phyloP scores from a whole-genome alignment of 2,113 vertebrate species.

The Conger conger region DNA sequence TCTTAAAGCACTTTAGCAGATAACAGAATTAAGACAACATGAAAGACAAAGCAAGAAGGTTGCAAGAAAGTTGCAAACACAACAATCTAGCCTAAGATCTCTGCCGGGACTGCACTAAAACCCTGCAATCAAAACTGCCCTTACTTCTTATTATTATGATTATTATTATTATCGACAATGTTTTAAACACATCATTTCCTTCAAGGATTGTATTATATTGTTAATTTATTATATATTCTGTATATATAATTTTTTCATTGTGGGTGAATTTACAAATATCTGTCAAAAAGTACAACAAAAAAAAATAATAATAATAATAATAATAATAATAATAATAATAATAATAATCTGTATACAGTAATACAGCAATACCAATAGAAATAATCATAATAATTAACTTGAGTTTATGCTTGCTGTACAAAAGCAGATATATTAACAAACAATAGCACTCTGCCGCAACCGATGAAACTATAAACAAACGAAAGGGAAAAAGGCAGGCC shows the following conservation, averaged over 20 bases:
- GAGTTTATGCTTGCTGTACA: not conserved
- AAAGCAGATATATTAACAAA: slow-evolving; percentile 43
- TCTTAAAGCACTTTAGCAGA: slow-evolving; percentile 45
- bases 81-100: slow-evolving; percentile 22
- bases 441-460: slow-evolving; percentile 38
- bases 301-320: too few species aligned
- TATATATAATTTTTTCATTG: not conserved
- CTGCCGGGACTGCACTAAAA: slow-evolving; percentile 1
- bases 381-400: slow-evolving; percentile 38
- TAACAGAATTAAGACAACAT: slow-evolving; percentile 26
- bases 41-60: slow-evolving; percentile 21
- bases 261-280: not conserved
- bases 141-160: not conserved
- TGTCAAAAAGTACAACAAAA: slow-evolving; percentile 2
- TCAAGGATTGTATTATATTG: not conserved
- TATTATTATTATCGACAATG: not conserved
- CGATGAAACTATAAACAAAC: not conserved
- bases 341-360: not conserved
- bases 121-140: not conserved
- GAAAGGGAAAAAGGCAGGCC: not conserved
- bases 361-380: slow-evolving; percentile 28
- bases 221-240: not conserved
- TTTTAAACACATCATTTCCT: not conserved
- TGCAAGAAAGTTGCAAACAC: slow-evolving; percentile 18
- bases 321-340: too few species aligned